These are phyloP conservation scores for Falco berigora DNA, from an alignment of 2,797 vertebrate species.

Conservation along the genomic window DNA sequence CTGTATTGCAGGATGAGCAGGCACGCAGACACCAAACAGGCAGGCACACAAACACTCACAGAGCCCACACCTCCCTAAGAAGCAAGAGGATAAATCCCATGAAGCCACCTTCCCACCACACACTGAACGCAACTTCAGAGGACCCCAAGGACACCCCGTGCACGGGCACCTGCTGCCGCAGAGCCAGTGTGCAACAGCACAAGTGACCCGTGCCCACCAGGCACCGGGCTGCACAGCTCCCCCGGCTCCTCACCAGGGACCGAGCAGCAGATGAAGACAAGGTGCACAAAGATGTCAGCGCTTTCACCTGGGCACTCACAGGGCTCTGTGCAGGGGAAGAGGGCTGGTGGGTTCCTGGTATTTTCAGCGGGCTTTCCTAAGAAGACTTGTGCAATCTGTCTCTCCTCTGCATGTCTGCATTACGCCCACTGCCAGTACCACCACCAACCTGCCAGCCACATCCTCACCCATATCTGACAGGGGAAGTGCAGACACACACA, in stretches of 20 bases:
- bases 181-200: accelerated
- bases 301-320: background rate
- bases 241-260: background rate
- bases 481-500: background rate
- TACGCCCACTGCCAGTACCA: background rate
- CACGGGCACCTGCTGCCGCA: background rate
- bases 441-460: background rate
- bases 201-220: accelerated
- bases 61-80: background rate
- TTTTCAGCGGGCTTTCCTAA: background rate
- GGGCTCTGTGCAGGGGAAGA: background rate
- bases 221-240: background rate
- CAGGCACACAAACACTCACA: background rate
- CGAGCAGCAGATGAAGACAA: background rate
- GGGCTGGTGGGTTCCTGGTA: background rate
- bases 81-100: background rate
- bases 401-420: accelerated
- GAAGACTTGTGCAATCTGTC: background rate
- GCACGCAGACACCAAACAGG: background rate
- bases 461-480: background rate
- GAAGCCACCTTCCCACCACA: background rate
- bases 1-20: background rate
- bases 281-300: background rate
- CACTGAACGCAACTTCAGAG: accelerated
- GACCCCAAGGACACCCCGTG: background rate